Base-by-base conservation (phyloP, 1,140 invertebrate genomes). In the Oscheius sp. region DNA sequence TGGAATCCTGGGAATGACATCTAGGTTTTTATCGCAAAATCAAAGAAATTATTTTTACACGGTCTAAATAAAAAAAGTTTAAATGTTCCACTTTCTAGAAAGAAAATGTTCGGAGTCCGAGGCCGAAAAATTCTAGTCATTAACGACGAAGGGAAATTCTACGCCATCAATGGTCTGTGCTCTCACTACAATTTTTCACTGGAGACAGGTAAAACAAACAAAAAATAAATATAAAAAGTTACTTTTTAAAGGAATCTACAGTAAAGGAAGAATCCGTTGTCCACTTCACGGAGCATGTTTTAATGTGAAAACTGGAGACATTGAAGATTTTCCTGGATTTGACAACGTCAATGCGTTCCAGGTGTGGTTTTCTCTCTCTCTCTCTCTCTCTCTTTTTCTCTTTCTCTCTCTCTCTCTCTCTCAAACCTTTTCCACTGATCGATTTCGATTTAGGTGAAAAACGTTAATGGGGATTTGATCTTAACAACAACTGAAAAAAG, bases 251-350 rank as follows among this genome's bases (percentile, higher is more conserved):
- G 68, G 87, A 77, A 91, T 90, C 0, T 82, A 95, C 18, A 91
- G 90, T 49, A 89, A 92, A 79, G 93, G 92, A 0, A 88, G 89
- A 78, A 87, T 97, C 0, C 88, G 93, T 58, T 97, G 95, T 86
- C 94, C 92, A 0, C 96, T 93, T 92, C 94, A 98, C 85, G 95
- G 94, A 0, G 94, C 94, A 20, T 96, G 93, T 83, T 98, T 97
- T 82, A 92, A 91, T 83, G 87, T 93, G 1, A 90, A 90, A 78
- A 95, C 91, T 20, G 93, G 89, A 88, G 92, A 95, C 79, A 93
- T 94, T 82, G 92, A 94, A 88, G 92, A 95, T 84, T 93, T 91
- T 84, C 91, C 92, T 67, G 93, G 94, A 10, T 87, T 95, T 65
- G 93, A 95, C 84, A 91, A 91, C 58, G 79, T 97, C 74, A 93